Percentiles rank a stretch among this genome's conserved stretches.
Conservation (phyloP, 2,888 invertebrate genomes). For the Dusona sp. region DNA sequence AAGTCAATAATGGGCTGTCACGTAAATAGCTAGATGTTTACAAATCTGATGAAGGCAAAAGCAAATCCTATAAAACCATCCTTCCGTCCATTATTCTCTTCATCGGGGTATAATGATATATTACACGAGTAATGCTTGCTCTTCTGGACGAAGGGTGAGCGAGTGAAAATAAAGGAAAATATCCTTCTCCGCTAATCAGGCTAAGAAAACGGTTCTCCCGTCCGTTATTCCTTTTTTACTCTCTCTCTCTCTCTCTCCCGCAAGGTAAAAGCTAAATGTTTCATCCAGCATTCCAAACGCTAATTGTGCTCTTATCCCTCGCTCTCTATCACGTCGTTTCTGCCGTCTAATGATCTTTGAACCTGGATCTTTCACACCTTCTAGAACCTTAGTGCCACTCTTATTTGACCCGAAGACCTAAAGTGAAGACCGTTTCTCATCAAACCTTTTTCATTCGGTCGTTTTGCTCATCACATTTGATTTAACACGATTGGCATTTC, state of each 20-base stretch:
- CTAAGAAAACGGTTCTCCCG: conserved; percentile 61
- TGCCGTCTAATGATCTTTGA: conserved; percentile 11
- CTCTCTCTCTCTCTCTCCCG: conserved; percentile 37
- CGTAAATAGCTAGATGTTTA: not conserved
- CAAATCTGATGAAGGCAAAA: not conserved
- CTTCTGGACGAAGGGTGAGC: conserved; percentile 12
- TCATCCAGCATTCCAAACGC: conserved; percentile 65
- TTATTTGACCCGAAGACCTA: conserved; percentile 17
- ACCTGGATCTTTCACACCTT: conserved; percentile 29
- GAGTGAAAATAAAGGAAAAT: conserved; percentile 55
- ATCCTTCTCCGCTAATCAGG: conserved; percentile 67
- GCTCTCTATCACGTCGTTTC: conserved; percentile 30
- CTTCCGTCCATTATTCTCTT: not conserved
- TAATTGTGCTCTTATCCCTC: conserved; percentile 71
- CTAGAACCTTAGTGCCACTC: conserved; percentile 20
- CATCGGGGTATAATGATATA: not conserved
- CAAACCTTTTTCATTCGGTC: conserved; percentile 22
- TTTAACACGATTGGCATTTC: not conserved
- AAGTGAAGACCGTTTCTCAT: conserved; percentile 39
- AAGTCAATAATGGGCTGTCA: not conserved
- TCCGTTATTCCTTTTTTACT: conserved; percentile 44
- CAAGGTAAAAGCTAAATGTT: conserved; percentile 44
- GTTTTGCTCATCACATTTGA: conserved; percentile 3
- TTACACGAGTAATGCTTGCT: not conserved
- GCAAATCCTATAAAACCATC: conserved; percentile 58